These are phyloP conservation scores for Cossypha polioptera DNA, from an alignment of 2,797 vertebrate genomes.

Conservation along the genomic window DNA sequence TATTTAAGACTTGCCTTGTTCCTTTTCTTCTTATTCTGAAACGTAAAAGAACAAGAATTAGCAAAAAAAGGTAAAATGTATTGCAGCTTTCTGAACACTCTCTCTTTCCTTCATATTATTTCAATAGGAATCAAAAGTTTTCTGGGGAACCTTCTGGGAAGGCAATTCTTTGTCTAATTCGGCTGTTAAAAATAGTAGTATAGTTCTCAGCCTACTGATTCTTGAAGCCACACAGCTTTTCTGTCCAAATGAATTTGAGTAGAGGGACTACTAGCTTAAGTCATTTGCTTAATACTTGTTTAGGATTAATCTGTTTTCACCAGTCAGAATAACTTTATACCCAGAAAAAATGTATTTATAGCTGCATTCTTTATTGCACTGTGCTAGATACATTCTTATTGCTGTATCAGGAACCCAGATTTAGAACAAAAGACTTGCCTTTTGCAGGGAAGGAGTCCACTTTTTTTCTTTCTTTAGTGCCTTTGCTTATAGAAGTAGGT, in stretches of 20 bases:
- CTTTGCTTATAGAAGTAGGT: not conserved
- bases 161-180: not conserved
- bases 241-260: not conserved
- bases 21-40: not conserved
- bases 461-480: not conserved
- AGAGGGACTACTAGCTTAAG: not conserved
- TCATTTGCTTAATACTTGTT: not conserved
- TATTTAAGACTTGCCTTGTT: not conserved
- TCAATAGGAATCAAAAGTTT: not conserved
- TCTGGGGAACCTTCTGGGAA: not conserved
- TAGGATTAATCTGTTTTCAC: not conserved
- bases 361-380: not conserved
- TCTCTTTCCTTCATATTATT: not conserved
- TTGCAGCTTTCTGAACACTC: not conserved
- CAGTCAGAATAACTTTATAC: not conserved
- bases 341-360: not conserved
- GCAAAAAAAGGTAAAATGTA: not conserved
- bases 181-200: not conserved
- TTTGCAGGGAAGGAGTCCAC: accelerated
- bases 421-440: not conserved
- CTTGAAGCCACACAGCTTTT: not conserved
- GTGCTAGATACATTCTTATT: not conserved
- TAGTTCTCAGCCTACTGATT: not conserved
- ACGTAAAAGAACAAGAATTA: not conserved
- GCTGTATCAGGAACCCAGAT: not conserved